These are phyloP conservation scores for Cerastis rubricosa DNA, from an alignment of 2,888 invertebrate species.

Conservation along the genomic window DNA sequence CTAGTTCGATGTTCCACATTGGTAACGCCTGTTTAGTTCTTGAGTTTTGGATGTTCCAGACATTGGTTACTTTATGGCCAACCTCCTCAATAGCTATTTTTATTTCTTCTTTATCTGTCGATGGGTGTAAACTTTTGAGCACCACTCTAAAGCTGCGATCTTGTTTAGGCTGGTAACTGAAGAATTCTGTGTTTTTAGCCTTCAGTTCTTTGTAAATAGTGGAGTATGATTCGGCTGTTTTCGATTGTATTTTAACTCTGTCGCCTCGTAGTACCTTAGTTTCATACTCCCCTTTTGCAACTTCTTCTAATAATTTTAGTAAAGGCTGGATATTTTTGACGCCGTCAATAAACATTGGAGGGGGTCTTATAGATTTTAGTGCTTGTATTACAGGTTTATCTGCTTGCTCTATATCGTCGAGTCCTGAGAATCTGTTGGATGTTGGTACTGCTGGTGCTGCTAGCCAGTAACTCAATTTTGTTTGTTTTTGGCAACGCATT, in stretches of 20 bases:
- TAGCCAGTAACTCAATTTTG: conserved; percentile 12
- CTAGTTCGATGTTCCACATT: no score
- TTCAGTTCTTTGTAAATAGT: conserved; percentile 9
- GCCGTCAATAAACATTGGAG: no score
- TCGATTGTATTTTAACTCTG: conserved; percentile 12
- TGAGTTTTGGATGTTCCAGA: neutral
- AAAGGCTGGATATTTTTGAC: no score
- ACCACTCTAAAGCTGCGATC: conserved; percentile 3
- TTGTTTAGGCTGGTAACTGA: neutral
- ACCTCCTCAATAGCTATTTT: conserved; percentile 12
- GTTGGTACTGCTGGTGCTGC: conserved; percentile 12
- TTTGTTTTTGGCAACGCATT: neutral
- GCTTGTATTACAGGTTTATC: neutral
- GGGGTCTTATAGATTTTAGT: neutral
- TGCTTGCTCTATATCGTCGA: conserved; percentile 1
- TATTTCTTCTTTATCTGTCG: conserved; percentile 4
- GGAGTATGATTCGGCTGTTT: conserved; percentile 1
- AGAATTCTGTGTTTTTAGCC: conserved; percentile 2
- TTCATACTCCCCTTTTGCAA: neutral
- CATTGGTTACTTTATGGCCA: neutral
- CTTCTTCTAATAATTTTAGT: neutral
- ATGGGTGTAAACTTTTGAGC: neutral
- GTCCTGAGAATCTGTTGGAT: conserved; percentile 5
- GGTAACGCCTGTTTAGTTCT: no score
- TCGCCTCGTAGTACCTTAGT: neutral